Evolutionary conservation across 2,888 invertebrate species (phyloP).

Genomic region (Caenorhabditis sulstoni): DNA sequence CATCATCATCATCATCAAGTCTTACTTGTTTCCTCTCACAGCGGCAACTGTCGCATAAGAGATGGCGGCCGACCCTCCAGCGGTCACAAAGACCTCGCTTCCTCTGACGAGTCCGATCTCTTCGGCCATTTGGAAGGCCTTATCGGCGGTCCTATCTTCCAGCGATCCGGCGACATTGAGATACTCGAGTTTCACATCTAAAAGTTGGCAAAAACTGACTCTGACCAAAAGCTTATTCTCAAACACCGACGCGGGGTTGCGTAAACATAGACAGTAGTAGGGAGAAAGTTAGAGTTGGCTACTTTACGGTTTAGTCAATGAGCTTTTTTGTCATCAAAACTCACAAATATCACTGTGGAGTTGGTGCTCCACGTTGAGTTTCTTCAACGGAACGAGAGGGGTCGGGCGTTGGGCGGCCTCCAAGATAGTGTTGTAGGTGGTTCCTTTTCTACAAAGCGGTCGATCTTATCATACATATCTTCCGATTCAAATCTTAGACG

Average conservation of each 20-base stretch:
- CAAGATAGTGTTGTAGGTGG: conserved; percentile 52
- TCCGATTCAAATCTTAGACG: not conserved
- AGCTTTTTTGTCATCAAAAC: conserved; percentile 48
- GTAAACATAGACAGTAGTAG: conserved; percentile 30
- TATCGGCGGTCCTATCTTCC: conserved; percentile 90
- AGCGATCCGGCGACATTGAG: conserved; percentile 97
- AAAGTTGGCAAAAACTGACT: conserved; percentile 67
- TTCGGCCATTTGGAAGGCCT: conserved; percentile 85
- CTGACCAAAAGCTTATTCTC: conserved; percentile 38
- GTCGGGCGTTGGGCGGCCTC: conserved; percentile 58
- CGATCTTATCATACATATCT: conserved; percentile 27
- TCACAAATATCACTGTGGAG: conserved; percentile 60
- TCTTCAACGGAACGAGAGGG: conserved; percentile 57
- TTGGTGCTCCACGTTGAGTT: conserved; percentile 55
- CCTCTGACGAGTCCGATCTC: conserved; percentile 90
- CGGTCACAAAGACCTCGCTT: conserved; percentile 92
- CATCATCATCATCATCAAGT: conserved; percentile 80
- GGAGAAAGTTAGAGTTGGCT: conserved; percentile 2
- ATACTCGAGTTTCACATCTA: conserved; percentile 97
- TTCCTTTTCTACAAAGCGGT: conserved; percentile 36
- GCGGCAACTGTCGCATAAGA: conserved; percentile 95
- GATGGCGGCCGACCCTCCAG: conserved; percentile 89
- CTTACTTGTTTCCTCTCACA: conserved; percentile 92
- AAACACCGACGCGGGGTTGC: conserved; percentile 42
- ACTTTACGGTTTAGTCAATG: conserved; percentile 18